Conservation (phyloP, 2,888 invertebrate genomes). For the Byasa hedistus region DNA sequence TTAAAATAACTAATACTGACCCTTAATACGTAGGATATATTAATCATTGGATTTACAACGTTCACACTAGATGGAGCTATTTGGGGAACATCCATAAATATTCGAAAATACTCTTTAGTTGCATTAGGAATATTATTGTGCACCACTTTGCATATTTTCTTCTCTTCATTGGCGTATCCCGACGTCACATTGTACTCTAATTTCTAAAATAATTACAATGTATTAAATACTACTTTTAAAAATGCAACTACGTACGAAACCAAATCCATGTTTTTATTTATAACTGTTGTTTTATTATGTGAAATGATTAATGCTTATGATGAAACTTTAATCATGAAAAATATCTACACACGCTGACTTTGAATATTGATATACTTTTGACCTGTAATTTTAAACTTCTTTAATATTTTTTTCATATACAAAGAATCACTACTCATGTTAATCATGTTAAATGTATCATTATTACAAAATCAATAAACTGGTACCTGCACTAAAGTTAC, state of each 20-base stretch:
- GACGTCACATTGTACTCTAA: slow-evolving; percentile 53
- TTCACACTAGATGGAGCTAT: slow-evolving; percentile 57
- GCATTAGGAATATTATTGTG: slow-evolving; percentile 47
- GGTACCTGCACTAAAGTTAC: slow-evolving; percentile 59
- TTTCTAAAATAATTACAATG: slow-evolving; percentile 53
- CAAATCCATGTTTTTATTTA: not conserved
- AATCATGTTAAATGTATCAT: too few species aligned
- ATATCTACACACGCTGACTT: too few species aligned
- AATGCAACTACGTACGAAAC: not conserved
- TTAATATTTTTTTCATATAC: too few species aligned
- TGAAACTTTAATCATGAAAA: too few species aligned
- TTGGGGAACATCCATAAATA: slow-evolving; percentile 62
- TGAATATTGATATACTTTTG: too few species aligned
- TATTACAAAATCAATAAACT: too few species aligned
- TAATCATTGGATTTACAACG: slow-evolving; percentile 53
- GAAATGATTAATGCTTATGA: too few species aligned
- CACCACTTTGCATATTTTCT: slow-evolving; percentile 47
- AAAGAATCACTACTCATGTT: too few species aligned
- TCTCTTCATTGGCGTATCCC: slow-evolving; percentile 57
- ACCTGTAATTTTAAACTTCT: too few species aligned
- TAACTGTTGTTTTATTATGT: not conserved
- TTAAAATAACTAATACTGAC: slow-evolving; percentile 41
- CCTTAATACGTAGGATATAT: slow-evolving; percentile 58
- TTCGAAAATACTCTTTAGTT: slow-evolving; percentile 47
- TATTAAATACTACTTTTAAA: not conserved